Percentiles rank a stretch among this genome's conserved stretches.
phyloP scores from a whole-genome alignment of 2,888 invertebrate genomes.

The Drosophila barbarae region DNA sequence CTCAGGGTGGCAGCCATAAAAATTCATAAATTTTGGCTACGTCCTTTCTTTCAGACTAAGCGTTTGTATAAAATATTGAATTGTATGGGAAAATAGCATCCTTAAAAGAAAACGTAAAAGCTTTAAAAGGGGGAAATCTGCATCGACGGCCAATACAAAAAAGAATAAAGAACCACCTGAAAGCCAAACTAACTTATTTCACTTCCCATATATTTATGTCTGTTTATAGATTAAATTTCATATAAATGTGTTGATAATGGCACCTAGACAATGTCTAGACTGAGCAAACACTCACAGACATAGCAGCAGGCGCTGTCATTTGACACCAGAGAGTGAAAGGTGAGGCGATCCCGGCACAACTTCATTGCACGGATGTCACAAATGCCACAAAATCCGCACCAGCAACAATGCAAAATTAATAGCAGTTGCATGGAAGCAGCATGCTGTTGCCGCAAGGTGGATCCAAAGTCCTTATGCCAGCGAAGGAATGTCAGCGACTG shows the following conservation, averaged over 20 bases:
- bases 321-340: slow-evolving; percentile 51
- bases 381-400: slow-evolving; percentile 68
- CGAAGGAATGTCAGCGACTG: slow-evolving; percentile 52
- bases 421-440: slow-evolving; percentile 57
- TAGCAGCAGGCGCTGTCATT: slow-evolving; percentile 47
- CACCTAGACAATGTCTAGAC: slow-evolving; percentile 65
- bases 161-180: background rate
- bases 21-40: slow-evolving; percentile 69
- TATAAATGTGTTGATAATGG: slow-evolving; percentile 68
- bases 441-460: slow-evolving; percentile 5
- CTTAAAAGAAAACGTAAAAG: background rate
- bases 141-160: background rate
- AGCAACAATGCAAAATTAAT: slow-evolving; percentile 67
- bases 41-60: background rate
- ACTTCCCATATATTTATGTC: slow-evolving; percentile 1
- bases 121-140: background rate
- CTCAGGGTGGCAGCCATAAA: slow-evolving; percentile 58
- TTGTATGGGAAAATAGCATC: background rate
- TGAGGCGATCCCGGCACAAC: slow-evolving; percentile 29
- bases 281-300: slow-evolving; percentile 43
- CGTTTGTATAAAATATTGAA: background rate
- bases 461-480: slow-evolving; percentile 41
- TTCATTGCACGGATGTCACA: slow-evolving; percentile 56
- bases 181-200: background rate
- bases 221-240: slow-evolving; percentile 60